Base-by-base conservation (phyloP, 2,113 vertebrate species). In the Salvator merianae region DNA sequence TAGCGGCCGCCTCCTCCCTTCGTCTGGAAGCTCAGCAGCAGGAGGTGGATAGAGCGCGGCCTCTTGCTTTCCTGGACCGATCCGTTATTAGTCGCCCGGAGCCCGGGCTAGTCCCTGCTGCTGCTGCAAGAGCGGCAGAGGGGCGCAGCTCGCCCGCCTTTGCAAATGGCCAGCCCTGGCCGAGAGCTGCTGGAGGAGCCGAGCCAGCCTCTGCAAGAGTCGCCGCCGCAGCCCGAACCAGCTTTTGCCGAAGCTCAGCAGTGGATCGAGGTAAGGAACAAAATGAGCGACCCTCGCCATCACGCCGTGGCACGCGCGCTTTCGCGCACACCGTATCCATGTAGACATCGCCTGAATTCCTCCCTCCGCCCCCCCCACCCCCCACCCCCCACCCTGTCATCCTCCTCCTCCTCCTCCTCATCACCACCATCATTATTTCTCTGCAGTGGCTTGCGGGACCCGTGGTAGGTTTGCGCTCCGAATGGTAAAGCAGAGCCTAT, bases 231-330 rank as follows among this genome's bases (percentile, higher is more conserved):
- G 62, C 96, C 97, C 0, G 97, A 97, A 71, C 96, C 96, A n/a
- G 98, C 97, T 74, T 97, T 97, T 88, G 95, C 88, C 78, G 97
- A 99, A 94, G 98, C 98, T 3, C 98, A 97, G 94, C 96, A 97
- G 94, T 99, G 98, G 98, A 98, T 99, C 82, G 97, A 99, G 97
- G 98, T 99, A 92, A 96, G 97, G 90, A 3, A n/a, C n/a, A n/a
- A n/a, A n/a, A n/a, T 10, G 2, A 1, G n/a, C 7, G 4, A 0
- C 16, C 13, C 9, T 2, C 6, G 20, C 7, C 66, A 22, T 10
- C 78, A 22, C 32, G 13, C 77, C 1, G 26, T 18, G 28, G 10
- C 47, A 13, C 30, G 4, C 50, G 7, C 2, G 53, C 16, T 16
- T 18, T 55, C 53, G 53, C 38, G 18, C 20, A 3, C 20, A 10